Percentiles rank a stretch among this genome's conserved stretches.
These are phyloP conservation scores for Enteromius paludinosus DNA, from an alignment of 2,797 vertebrate genomes.

Conservation along the genomic window DNA sequence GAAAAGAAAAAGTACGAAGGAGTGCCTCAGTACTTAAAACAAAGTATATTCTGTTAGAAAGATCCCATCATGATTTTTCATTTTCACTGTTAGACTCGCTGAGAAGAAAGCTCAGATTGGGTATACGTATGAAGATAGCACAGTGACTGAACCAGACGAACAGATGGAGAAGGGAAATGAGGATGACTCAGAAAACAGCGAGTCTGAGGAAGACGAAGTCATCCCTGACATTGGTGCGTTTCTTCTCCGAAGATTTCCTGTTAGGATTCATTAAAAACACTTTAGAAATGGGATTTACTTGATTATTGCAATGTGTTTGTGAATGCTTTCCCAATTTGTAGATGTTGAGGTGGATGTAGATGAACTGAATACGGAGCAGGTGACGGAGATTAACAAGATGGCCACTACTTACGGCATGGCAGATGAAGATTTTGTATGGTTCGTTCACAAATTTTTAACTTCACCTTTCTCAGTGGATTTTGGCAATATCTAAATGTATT, in stretches of 20 bases:
- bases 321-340: slow-evolving; percentile 62
- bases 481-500: slow-evolving; percentile 19
- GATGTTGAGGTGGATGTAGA: slow-evolving; percentile 97
- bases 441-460: slow-evolving; percentile 30
- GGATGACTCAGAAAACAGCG: slow-evolving; percentile 89
- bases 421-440: slow-evolving; percentile 89
- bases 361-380: slow-evolving; percentile 91
- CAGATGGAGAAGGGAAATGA: slow-evolving; percentile 85
- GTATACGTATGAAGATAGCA: slow-evolving; percentile 97
- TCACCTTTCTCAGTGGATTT: neutral
- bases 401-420: slow-evolving; percentile 95
- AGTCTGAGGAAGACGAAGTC: slow-evolving; percentile 93
- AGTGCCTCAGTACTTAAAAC: neutral
- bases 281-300: neutral
- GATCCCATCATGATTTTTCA: neutral
- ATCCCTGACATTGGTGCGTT: slow-evolving; percentile 94
- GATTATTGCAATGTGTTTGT: neutral
- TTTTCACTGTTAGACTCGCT: slow-evolving; percentile 77
- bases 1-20: slow-evolving; percentile 94
- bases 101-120: slow-evolving; percentile 96
- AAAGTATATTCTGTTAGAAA: neutral
- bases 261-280: too few relatives aligned
- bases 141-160: slow-evolving; percentile 85
- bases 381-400: slow-evolving; percentile 92
- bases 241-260: neutral